Evolutionary conservation across 2,113 vertebrate species (phyloP).

Genomic region (Carettochelys insculpta): DNA sequence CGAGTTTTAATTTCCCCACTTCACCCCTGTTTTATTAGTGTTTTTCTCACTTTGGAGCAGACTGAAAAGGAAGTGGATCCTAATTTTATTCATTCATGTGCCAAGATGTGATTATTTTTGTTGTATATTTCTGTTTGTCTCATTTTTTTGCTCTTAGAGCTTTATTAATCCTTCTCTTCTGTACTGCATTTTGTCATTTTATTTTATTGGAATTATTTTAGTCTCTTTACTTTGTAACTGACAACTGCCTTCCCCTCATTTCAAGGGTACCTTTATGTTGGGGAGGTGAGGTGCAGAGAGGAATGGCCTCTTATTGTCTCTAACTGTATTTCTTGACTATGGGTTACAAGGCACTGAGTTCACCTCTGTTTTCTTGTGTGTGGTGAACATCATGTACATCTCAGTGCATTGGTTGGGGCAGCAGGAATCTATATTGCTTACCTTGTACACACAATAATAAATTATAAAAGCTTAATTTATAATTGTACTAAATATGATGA

Average conservation of each 20-base stretch:
- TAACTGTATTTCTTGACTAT: neutral
- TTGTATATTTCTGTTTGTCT: slow-evolving; percentile 56
- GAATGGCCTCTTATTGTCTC: neutral
- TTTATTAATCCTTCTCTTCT: slow-evolving; percentile 66
- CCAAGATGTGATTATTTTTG: slow-evolving; percentile 50
- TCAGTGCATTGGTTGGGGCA: slow-evolving; percentile 6
- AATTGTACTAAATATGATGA: neutral
- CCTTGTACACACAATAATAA: neutral
- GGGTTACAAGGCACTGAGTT: neutral
- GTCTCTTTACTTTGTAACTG: slow-evolving; percentile 54
- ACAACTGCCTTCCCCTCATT: slow-evolving; percentile 53
- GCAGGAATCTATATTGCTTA: neutral
- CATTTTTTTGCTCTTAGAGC: slow-evolving; percentile 45
- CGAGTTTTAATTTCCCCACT: neutral
- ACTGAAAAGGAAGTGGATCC: slow-evolving; percentile 77
- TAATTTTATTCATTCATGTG: slow-evolving; percentile 46
- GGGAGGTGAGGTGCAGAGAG: neutral
- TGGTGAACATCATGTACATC: slow-evolving; percentile 1
- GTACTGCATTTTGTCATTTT: slow-evolving; percentile 51
- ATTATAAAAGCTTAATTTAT: neutral
- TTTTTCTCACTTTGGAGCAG: slow-evolving; percentile 71
- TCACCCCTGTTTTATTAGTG: slow-evolving; percentile 31
- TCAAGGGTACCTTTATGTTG: slow-evolving; percentile 12
- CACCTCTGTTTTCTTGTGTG: neutral
- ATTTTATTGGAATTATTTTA: slow-evolving; percentile 40